Conservation (phyloP, 2,113 vertebrate genomes). For the Macquaria ambigua region DNA sequence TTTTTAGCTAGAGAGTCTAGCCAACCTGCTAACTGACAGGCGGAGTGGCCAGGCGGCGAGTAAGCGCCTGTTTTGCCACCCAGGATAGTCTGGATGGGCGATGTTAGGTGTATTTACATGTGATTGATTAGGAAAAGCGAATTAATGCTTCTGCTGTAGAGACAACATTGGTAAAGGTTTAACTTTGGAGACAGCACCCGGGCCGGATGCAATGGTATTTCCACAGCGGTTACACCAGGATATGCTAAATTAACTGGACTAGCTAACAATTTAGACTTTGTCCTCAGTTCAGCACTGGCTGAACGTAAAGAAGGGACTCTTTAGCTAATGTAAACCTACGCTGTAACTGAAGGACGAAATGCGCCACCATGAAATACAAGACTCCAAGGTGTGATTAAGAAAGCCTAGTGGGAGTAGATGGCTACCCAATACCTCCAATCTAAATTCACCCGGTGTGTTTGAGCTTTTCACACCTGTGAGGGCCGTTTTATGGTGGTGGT, state of each 20-base stretch:
- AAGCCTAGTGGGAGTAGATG: conserved; percentile 56
- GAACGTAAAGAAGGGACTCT: not conserved
- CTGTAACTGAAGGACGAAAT: not conserved
- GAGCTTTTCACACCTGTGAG: conserved; percentile 41
- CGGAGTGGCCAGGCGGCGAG: conserved; percentile 51
- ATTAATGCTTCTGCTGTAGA: not conserved
- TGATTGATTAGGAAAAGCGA: not conserved
- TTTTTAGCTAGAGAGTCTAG: conserved; percentile 49
- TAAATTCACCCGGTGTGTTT: conserved; percentile 4
- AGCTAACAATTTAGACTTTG: not conserved
- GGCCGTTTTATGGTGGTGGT: not conserved
- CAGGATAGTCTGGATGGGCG: conserved; percentile 39
- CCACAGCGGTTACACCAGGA: not conserved
- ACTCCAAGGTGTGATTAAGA: conserved; percentile 62
- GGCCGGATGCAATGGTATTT: not conserved
- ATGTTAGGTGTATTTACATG: conserved; percentile 35
- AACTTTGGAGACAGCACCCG: conserved; percentile 61
- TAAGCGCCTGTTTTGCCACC: conserved; percentile 62
- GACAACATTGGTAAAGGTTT: not conserved
- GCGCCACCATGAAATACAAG: conserved; percentile 54
- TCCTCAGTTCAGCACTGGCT: not conserved
- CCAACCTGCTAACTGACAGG: conserved; percentile 74
- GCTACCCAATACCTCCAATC: conserved; percentile 45
- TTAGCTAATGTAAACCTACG: not conserved
- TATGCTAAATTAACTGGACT: not conserved